phyloP scores from a whole-genome alignment of 37 sponge, comb jelly and placozoan species.

The Mnemiopsis leidyi region DNA sequence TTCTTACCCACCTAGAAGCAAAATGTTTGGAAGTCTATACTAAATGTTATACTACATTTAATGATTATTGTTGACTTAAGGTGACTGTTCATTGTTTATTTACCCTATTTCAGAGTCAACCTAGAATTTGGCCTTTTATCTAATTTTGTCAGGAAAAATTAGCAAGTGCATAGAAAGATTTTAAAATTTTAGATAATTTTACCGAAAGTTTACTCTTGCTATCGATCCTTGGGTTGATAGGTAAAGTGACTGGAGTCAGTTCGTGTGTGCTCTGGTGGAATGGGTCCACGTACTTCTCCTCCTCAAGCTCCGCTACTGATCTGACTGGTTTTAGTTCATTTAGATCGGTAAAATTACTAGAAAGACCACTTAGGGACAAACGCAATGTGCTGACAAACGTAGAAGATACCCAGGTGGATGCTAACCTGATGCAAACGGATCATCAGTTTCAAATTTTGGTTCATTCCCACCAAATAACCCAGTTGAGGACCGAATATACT shows the following conservation, averaged over 20 bases:
- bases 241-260: conserved; percentile 48
- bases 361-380: too few relatives aligned
- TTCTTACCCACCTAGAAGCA: conserved; percentile 49
- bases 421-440: conserved; percentile 31
- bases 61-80: too few relatives aligned
- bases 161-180: too few relatives aligned
- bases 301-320: conserved; percentile 40
- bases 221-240: conserved; percentile 50
- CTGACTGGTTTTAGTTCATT: conserved; percentile 12
- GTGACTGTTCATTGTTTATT: too few relatives aligned
- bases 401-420: background rate
- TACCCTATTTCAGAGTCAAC: too few relatives aligned
- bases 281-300: conserved; percentile 37
- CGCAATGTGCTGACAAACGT: too few relatives aligned
- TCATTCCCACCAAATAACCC: conserved; percentile 45
- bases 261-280: conserved; percentile 50
- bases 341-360: too few relatives aligned
- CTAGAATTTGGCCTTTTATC: too few relatives aligned
- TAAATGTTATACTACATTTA: too few relatives aligned
- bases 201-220: conserved; percentile 57
- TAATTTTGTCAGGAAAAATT: too few relatives aligned
- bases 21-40: too few relatives aligned
- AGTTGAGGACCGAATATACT: conserved; percentile 17
- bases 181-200: too few relatives aligned
- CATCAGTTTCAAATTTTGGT: conserved; percentile 19